phyloP scores from a whole-genome alignment of 2,797 vertebrate genomes.

The Mergus octosetaceus region DNA sequence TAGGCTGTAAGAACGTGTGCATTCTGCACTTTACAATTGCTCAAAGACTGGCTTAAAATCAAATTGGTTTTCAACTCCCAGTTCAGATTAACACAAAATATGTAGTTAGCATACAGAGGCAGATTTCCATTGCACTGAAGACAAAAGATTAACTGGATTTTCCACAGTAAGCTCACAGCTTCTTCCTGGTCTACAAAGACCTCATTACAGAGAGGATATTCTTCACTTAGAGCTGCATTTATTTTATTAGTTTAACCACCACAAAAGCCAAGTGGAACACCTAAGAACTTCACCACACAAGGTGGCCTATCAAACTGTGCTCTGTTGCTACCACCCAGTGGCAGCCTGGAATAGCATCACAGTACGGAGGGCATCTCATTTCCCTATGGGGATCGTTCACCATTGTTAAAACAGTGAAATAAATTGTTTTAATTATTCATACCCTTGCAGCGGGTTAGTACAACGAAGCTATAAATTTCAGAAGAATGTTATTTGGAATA shows the following conservation, averaged over 20 bases:
- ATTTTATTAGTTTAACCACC: neutral
- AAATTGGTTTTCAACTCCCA: neutral
- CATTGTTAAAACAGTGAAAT: neutral
- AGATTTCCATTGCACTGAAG: neutral
- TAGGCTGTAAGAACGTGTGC: neutral
- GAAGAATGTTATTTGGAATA: neutral
- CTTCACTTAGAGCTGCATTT: neutral
- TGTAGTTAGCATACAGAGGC: too few relatives aligned
- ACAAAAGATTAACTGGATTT: neutral
- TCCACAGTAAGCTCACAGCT: neutral
- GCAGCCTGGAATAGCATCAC: neutral
- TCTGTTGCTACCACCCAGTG: slow-evolving; percentile 52
- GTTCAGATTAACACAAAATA: neutral
- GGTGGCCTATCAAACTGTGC: neutral
- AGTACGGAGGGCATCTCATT: neutral
- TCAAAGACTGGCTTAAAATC: neutral
- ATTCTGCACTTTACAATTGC: neutral
- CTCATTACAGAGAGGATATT: neutral
- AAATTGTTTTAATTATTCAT: neutral
- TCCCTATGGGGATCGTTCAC: neutral
- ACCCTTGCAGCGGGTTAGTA: neutral
- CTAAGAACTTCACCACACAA: neutral
- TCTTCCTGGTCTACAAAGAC: neutral
- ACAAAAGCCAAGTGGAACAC: neutral
- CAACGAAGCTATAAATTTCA: neutral